Evolutionary conservation across 2,113 vertebrate genomes (phyloP).

Genomic region (Oryzias javanicus): DNA sequence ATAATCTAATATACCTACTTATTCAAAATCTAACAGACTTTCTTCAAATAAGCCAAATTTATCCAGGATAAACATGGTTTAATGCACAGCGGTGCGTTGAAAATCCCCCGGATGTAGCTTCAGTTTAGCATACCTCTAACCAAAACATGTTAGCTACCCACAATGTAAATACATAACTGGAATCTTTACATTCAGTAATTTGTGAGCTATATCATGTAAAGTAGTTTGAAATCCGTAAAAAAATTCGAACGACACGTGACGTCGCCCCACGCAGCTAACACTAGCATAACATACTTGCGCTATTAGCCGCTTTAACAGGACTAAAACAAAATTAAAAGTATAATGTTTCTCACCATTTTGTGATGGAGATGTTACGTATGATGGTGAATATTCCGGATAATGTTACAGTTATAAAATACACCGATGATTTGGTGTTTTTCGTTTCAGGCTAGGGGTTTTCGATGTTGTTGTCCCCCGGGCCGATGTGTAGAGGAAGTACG

Average conservation of each 20-base stretch:
- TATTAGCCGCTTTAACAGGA: background rate
- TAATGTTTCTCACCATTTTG: slow-evolving; percentile 71
- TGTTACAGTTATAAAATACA: background rate
- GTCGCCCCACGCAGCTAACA: slow-evolving; percentile 57
- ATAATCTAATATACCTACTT: too few species aligned
- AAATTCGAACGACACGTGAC: background rate
- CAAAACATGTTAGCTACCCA: too few species aligned
- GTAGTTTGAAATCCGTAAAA: too few species aligned
- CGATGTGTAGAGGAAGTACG: slow-evolving; percentile 66
- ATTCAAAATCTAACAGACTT: too few species aligned
- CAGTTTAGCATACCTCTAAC: too few species aligned
- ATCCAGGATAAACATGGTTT: too few species aligned
- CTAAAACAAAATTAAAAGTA: fast-evolving
- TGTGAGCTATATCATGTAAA: too few species aligned
- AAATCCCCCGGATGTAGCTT: too few species aligned
- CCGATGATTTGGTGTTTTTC: slow-evolving; percentile 12
- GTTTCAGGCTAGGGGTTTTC: slow-evolving; percentile 41
- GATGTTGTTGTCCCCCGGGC: slow-evolving; percentile 69
- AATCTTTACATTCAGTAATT: too few species aligned
- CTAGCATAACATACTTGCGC: slow-evolving; percentile 41
- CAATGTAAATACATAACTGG: too few species aligned
- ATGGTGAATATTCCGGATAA: background rate
- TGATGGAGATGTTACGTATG: slow-evolving; percentile 16
- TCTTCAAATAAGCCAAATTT: too few species aligned
- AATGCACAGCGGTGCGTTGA: too few species aligned